Evolutionary conservation across 2,113 vertebrate genomes (phyloP), one percentile per base, ranked within the genome.

Genomic region (Pandion haliaetus): DNA sequence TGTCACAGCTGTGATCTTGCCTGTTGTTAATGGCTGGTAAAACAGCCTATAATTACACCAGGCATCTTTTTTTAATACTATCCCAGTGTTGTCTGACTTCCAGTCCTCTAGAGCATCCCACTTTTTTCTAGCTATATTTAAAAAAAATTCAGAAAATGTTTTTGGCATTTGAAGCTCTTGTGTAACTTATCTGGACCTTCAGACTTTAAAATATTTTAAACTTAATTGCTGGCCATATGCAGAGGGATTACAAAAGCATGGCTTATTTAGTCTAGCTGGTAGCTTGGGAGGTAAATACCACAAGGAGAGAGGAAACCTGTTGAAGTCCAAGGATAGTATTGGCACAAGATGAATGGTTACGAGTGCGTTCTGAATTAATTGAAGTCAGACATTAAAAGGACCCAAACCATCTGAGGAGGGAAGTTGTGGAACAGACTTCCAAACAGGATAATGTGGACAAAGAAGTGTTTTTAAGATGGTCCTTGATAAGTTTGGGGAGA

Each of bases 391-490:
- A 94, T 97, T 76, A 97, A 96, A 97, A 90, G 85, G 29, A 77
- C 82, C 34, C 79, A 92, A 70, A 90, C 70, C 32, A 12, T 88
- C 66, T 5, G 7, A 91, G 62, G 66, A 82, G 93, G 96, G 95
- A 96, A 95, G 79, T 88, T 94, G 90, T 90, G 85, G 71, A 93
- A 58, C 85, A 88, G 45, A 82, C 71, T 73, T 94, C 87, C 82
- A 93, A 96, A 97, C 96, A 96, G 92, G 96, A 96, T 96, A 94
- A 88, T 70, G 87, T 54, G 55, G 82, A 96, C 96, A 97, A 97
- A 96, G 85, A 86, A 72, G 62, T 95, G 78, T 93, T 92, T 94
- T 93, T 62, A 38, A 95, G 92, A 88, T 94, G 36, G 25, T 61
- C 83, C 28, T 83, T 88, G 93, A 82, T 96, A 96, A 92, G 36